Conservation (phyloP, 2,797 vertebrate genomes). For the Salmo trutta region DNA sequence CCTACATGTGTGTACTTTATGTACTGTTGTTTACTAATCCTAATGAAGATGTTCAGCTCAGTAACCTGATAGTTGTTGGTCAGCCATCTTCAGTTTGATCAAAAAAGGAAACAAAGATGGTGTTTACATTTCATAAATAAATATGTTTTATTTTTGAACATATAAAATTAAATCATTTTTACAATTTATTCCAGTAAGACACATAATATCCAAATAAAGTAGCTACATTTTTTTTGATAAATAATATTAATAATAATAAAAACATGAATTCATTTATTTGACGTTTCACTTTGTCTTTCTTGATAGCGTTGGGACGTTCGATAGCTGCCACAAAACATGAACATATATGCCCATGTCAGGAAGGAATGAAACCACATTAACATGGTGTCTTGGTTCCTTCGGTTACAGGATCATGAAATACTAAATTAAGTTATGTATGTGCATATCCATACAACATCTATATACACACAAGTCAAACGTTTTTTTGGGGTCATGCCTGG, state of each 20-base stretch:
- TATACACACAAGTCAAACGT: constrained; percentile 73
- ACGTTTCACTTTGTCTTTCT: constrained; percentile 85
- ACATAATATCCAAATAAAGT: constrained; percentile 86
- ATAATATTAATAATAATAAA: constrained; percentile 88
- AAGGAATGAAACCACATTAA: constrained; percentile 80
- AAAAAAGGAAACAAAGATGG: constrained; percentile 53
- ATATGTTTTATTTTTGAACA: constrained; percentile 93
- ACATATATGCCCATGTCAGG: constrained; percentile 84
- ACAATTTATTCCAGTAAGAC: constrained; percentile 99
- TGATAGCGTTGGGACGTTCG: constrained; percentile 69
- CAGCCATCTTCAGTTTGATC: constrained; percentile 8
- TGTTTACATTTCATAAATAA: constrained; percentile 95
- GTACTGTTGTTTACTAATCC: neutral
- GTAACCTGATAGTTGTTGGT: neutral
- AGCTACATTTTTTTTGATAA: constrained; percentile 95
- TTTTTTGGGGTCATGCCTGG: constrained; percentile 64
- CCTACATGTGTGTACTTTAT: constrained; percentile 1
- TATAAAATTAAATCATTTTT: constrained; percentile 99
- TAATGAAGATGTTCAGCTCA: neutral
- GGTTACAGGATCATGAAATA: constrained; percentile 68
- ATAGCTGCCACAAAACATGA: constrained; percentile 94
- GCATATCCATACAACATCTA: constrained; percentile 74
- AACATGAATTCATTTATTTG: constrained; percentile 86
- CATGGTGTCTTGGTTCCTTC: constrained; percentile 61
- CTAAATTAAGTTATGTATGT: constrained; percentile 70